Evolutionary conservation across 2,888 invertebrate species (phyloP), one percentile per base, ranked within the genome.

Genomic region (Synergus japonicus): DNA sequence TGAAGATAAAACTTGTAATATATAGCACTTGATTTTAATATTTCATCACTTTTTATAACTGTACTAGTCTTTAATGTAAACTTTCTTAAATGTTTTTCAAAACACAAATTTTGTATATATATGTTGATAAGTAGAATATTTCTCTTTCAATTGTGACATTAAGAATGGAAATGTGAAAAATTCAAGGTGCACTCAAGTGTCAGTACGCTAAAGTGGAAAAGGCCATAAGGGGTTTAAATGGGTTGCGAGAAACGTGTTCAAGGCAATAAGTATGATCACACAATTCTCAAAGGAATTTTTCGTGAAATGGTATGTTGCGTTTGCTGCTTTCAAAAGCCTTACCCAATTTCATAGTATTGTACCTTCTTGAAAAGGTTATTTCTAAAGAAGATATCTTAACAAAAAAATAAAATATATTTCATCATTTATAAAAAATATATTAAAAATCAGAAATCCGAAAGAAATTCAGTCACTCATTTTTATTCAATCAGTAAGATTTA

Each of bases 271-370:
- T 73, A 73, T n/a, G 29, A 73, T 49, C 37, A 54, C 46, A 54
- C 69, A 73, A 73, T 73, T 73, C 49, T 54, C 49, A 69, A 54
- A 73, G 69, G 49, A 54, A 73, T 73, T 29, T 73, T 73, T 73
- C 54, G 54, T 2, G 54, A 73, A 73, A 73, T 54, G 54, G n/a
- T 49, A 54, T 69, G 37, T 69, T 69, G 69, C 49, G 22, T 69
- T 69, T 69, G 15, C 69, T 54, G 49, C 29, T 69, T 69, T 69
- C 29, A 69, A 37, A 69, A 49, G 69, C 49, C 37, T 69, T 54
- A 69, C 37, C 49, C 49, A 49, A 46, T 69, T 69, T 37, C 49
- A 69, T 69, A 54, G 37, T 37, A 9, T 29, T 49, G 13, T 29
- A 29, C 49, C 29, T 69, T 69, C 29, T 69, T 15, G 15, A 69